These are phyloP conservation scores for Ophioninae sp. DNA, from an alignment of 2,888 invertebrate species.

Conservation along the genomic window DNA sequence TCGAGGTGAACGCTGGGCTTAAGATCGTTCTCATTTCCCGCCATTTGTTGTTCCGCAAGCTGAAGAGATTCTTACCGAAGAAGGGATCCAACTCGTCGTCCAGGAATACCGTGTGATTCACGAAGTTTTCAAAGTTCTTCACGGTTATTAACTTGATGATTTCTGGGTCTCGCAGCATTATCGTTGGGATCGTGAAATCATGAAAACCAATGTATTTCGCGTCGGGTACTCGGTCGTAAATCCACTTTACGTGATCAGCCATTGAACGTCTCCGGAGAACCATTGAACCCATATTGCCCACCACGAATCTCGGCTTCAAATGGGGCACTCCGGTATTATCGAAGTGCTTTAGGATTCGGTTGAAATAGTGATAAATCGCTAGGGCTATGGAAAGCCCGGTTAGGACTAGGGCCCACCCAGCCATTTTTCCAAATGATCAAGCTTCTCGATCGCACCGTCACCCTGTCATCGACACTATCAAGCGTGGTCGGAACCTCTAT, in stretches of 20 bases:
- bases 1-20: constrained; percentile 74
- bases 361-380: constrained; percentile 49
- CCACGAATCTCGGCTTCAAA: constrained; percentile 59
- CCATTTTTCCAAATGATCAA: too few species aligned
- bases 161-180: constrained; percentile 12
- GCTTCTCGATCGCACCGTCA: not conserved
- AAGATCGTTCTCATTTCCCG: constrained; percentile 72
- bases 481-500: not conserved
- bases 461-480: not conserved
- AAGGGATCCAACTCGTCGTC: constrained; percentile 69
- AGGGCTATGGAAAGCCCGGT: constrained; percentile 26
- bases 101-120: constrained; percentile 62
- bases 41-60: constrained; percentile 71
- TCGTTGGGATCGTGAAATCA: not conserved
- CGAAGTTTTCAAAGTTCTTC: constrained; percentile 65
- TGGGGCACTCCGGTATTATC: constrained; percentile 58
- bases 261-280: constrained; percentile 56
- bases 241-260: constrained; percentile 48
- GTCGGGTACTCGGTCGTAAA: constrained; percentile 60
- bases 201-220: constrained; percentile 23
- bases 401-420: constrained; percentile 21
- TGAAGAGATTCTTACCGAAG: constrained; percentile 71
- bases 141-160: not conserved
- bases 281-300: constrained; percentile 67
- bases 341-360: constrained; percentile 46